Evolutionary conservation across 1,140 invertebrate species (phyloP).

Genomic region (Proctacanthus coquilletti): DNA sequence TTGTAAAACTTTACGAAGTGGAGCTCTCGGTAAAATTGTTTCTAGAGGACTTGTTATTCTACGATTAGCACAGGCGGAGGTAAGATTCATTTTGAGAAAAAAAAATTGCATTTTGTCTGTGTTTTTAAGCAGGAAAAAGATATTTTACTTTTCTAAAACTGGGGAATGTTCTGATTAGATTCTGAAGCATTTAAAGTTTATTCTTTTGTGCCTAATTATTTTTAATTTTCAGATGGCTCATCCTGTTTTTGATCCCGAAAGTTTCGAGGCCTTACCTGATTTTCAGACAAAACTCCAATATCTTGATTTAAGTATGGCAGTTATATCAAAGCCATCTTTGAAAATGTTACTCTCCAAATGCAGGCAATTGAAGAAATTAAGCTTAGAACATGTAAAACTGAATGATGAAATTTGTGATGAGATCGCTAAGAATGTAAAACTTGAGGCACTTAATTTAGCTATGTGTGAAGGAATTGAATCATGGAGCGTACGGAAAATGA

Average conservation of each 20-base stretch:
- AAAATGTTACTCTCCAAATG: conserved; percentile 48
- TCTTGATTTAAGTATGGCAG: conserved; percentile 69
- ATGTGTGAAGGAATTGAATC: conserved; percentile 50
- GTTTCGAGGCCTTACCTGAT: conserved; percentile 9
- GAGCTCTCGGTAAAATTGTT: conserved; percentile 52
- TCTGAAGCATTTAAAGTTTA: too few species aligned
- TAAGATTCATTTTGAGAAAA: conserved; percentile 23
- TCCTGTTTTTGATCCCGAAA: conserved; percentile 32
- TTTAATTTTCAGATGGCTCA: conserved; percentile 30
- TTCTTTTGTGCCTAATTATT: too few species aligned
- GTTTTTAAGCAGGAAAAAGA: background rate
- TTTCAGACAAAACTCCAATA: conserved; percentile 47
- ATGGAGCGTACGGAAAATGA: conserved; percentile 40
- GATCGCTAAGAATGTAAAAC: conserved; percentile 45
- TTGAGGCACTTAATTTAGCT: conserved; percentile 59
- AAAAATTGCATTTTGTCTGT: background rate
- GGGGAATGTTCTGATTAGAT: conserved; percentile 1
- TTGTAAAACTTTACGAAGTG: conserved; percentile 44
- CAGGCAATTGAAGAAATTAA: conserved; percentile 58
- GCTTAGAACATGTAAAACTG: conserved; percentile 58
- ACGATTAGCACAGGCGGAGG: conserved; percentile 58
- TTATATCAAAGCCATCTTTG: conserved; percentile 42
- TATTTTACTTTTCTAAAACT: background rate
- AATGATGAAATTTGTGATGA: conserved; percentile 43
- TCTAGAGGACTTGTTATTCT: conserved; percentile 55